These are phyloP conservation scores for Subacronicta megacephala DNA, from an alignment of 2,888 invertebrate genomes.

Conservation along the genomic window DNA sequence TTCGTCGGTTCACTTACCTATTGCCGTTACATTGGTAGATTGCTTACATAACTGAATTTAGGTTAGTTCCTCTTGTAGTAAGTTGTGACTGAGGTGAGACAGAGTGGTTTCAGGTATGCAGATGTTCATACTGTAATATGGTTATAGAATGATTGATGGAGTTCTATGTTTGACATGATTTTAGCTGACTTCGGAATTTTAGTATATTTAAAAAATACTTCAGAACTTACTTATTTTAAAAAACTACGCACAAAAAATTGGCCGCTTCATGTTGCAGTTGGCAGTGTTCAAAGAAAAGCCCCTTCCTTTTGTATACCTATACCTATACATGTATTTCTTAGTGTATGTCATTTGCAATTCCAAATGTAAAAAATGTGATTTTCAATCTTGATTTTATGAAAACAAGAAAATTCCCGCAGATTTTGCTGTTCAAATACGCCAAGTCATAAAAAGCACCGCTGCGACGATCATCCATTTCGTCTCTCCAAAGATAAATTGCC, in stretches of 20 bases:
- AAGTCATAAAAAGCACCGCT: not conserved
- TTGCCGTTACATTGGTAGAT: conserved; percentile 61
- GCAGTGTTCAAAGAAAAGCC: no score
- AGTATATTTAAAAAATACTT: no score
- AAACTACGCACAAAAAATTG: no score
- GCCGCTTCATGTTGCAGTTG: no score
- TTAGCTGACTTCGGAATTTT: not conserved
- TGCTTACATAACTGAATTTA: conserved; percentile 71
- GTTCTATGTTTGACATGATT: not conserved
- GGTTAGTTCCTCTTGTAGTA: conserved; percentile 56
- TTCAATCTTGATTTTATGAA: not conserved
- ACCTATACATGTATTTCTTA: no score
- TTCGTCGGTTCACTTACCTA: conserved; percentile 67
- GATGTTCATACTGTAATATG: not conserved
- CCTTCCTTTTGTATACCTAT: no score
- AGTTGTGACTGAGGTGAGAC: conserved; percentile 36
- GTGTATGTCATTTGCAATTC: not conserved
- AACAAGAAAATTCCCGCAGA: not conserved
- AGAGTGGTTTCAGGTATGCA: conserved; percentile 37
- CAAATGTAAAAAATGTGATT: not conserved
- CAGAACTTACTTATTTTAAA: no score
- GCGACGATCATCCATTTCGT: not conserved
- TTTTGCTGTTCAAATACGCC: not conserved
- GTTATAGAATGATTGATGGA: not conserved
- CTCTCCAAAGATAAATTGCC: conserved; percentile 14